phyloP scores from a whole-genome alignment of 2,113 vertebrate species.

The Nesogale talazaci region DNA sequence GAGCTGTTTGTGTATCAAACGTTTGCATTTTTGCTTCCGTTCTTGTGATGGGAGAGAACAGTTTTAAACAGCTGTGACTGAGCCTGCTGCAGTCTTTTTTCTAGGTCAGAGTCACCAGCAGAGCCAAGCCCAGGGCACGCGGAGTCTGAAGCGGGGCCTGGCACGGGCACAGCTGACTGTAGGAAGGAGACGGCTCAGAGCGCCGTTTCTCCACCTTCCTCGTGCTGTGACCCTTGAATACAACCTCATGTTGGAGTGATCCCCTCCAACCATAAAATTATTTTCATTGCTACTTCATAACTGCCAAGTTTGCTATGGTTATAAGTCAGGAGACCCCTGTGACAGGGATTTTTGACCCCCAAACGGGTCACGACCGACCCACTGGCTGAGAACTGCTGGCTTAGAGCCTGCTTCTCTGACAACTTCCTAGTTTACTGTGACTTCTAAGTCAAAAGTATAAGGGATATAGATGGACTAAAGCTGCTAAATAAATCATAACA shows the following conservation, averaged over 20 bases:
- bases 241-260: too few relatives aligned
- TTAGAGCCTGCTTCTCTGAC: background rate
- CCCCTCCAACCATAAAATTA: too few relatives aligned
- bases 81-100: background rate
- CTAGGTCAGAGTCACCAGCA: background rate
- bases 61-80: constrained; percentile 25
- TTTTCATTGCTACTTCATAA: too few relatives aligned
- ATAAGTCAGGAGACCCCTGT: too few relatives aligned
- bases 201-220: background rate
- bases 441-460: constrained; percentile 1
- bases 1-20: constrained; percentile 9
- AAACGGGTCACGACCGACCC: too few relatives aligned
- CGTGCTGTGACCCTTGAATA: too few relatives aligned
- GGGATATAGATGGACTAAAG: background rate
- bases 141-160: background rate
- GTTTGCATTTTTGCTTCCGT: constrained; percentile 14
- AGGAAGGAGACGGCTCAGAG: background rate
- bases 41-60: constrained; percentile 32
- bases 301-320: too few relatives aligned
- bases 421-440: constrained; percentile 18
- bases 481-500: background rate
- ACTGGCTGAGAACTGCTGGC: too few relatives aligned
- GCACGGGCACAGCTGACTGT: background rate
- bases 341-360: too few relatives aligned
- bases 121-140: background rate